Evolutionary conservation across 1,140 invertebrate genomes (phyloP).

Genomic region (Leptopilina boulardi): DNA sequence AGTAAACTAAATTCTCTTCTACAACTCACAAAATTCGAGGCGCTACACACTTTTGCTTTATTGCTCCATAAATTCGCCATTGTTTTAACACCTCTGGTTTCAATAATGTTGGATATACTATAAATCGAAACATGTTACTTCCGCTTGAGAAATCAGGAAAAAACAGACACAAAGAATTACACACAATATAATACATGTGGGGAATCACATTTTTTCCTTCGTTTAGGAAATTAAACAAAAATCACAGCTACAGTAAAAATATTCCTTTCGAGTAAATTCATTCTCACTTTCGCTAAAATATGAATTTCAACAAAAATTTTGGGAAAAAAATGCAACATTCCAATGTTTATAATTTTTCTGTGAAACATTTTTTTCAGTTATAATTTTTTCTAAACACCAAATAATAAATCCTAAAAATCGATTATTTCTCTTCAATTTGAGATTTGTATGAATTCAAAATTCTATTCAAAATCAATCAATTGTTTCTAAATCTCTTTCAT

Average conservation of each 20-base stretch:
- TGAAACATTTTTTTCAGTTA: too few species aligned
- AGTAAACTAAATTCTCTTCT: background rate
- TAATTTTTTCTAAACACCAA: too few species aligned
- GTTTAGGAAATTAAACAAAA: background rate
- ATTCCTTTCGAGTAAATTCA: background rate
- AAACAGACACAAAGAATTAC: conserved; percentile 23
- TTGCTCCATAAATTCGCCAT: conserved; percentile 16
- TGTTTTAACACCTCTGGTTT: background rate
- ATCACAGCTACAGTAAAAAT: background rate
- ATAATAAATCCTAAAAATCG: too few species aligned
- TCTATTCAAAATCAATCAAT: too few species aligned
- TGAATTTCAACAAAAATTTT: background rate
- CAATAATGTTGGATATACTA: background rate
- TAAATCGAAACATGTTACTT: conserved; percentile 15
- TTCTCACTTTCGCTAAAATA: background rate
- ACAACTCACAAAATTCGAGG: background rate
- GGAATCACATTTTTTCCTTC: background rate
- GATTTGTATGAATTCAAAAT: too few species aligned
- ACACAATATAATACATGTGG: background rate
- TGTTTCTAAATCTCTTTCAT: too few species aligned
- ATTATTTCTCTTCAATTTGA: too few species aligned
- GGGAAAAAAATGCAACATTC: too few species aligned
- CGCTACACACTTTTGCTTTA: conserved; percentile 20
- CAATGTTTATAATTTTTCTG: too few species aligned
- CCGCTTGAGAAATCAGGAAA: background rate